phyloP scores from a whole-genome alignment of 2,888 invertebrate genomes.

The Liposcelis brunnea region DNA sequence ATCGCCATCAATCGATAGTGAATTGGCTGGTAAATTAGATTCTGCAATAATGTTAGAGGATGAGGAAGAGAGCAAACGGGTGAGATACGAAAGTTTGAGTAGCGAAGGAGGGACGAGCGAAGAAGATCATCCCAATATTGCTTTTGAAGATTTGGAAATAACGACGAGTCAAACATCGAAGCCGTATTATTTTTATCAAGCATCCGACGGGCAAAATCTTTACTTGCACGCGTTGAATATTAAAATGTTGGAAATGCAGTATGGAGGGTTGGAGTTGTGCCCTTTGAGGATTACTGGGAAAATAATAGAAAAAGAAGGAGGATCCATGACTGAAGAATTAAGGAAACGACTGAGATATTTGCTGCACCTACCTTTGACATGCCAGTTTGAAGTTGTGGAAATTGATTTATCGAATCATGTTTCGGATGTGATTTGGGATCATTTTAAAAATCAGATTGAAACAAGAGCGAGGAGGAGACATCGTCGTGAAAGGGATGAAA shows the following conservation, averaged over 20 bases:
- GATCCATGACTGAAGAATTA: conserved; percentile 69
- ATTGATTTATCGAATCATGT: conserved; percentile 38
- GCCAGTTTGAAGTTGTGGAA: conserved; percentile 81
- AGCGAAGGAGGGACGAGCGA: conserved; percentile 19
- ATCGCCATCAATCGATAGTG: background rate
- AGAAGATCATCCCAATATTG: conserved; percentile 16
- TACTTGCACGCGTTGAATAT: conserved; percentile 83
- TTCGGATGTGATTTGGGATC: conserved; percentile 8
- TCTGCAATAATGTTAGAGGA: conserved; percentile 5
- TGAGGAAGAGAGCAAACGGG: conserved; percentile 4
- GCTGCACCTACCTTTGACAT: conserved; percentile 76
- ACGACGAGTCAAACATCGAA: conserved; percentile 25
- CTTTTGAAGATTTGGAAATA: conserved; percentile 25
- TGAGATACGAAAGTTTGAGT: conserved; percentile 21
- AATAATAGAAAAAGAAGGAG: conserved; percentile 73
- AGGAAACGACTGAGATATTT: conserved; percentile 57
- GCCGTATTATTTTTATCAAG: conserved; percentile 71
- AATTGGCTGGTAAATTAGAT: background rate
- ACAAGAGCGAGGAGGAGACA: conserved; percentile 50
- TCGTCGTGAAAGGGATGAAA: conserved; percentile 58
- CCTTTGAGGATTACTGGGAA: conserved; percentile 56
- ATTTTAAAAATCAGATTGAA: conserved; percentile 47
- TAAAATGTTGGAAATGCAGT: conserved; percentile 70
- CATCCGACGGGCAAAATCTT: conserved; percentile 80
- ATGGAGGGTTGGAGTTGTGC: conserved; percentile 61